Conservation (phyloP, 1,140 invertebrate species). For the Papilio polytes region DNA sequence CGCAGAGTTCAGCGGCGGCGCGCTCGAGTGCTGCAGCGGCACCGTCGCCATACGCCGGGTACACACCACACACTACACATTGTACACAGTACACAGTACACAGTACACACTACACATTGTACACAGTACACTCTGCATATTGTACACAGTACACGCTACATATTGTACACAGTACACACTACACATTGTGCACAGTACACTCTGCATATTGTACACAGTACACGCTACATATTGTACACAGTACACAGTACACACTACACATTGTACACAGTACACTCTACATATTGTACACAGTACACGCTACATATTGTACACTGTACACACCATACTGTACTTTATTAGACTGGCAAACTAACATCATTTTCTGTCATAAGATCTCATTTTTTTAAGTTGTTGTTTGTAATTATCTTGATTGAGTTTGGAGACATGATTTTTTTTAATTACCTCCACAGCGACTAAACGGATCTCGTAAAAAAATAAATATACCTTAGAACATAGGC, state of each 20-base stretch:
- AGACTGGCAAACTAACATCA: no score
- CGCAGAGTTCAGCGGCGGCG: slow-evolving; percentile 97
- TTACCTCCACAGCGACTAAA: no score
- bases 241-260: neutral
- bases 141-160: neutral
- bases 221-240: neutral
- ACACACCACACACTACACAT: neutral
- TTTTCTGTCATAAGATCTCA: no score
- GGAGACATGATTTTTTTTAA: no score
- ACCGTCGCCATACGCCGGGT: slow-evolving; percentile 95
- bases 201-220: neutral
- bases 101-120: neutral
- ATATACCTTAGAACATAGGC: no score
- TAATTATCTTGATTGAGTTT: no score
- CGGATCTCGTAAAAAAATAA: no score
- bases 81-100: neutral
- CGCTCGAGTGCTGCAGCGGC: slow-evolving; percentile 97
- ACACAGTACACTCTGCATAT: neutral
- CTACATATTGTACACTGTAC: neutral
- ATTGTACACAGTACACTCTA: neutral
- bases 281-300: neutral
- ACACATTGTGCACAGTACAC: neutral
- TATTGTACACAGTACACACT: neutral
- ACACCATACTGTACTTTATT: neutral
- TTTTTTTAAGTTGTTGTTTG: no score